Evolutionary conservation across 2,888 invertebrate species (phyloP).

Genomic region (Phengaris arion): DNA sequence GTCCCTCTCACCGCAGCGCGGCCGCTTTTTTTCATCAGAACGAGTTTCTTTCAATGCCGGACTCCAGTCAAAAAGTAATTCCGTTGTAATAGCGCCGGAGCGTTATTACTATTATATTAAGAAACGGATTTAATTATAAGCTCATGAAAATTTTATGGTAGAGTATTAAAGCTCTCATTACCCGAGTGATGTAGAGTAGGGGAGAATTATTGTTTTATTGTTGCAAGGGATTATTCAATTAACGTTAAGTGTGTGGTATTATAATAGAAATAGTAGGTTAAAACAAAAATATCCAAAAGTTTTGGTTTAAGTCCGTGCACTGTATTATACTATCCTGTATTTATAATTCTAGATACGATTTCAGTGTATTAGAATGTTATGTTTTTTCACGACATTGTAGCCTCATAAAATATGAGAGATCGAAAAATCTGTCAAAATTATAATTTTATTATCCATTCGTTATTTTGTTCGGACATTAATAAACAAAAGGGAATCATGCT

Average conservation of each 20-base stretch:
- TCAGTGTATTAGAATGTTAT: too few relatives aligned
- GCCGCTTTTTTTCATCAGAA: slow-evolving; percentile 64
- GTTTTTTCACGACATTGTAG: too few relatives aligned
- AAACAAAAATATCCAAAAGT: not conserved
- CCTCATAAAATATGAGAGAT: not conserved
- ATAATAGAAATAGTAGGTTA: not conserved
- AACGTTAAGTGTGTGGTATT: not conserved
- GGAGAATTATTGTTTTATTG: slow-evolving; percentile 3
- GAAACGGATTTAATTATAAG: slow-evolving; percentile 53
- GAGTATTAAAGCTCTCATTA: slow-evolving; percentile 26
- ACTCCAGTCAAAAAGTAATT: slow-evolving; percentile 63
- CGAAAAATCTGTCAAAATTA: slow-evolving; percentile 7
- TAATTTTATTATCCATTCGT: not conserved
- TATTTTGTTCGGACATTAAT: not conserved
- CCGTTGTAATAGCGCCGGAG: slow-evolving; percentile 68
- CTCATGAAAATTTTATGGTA: slow-evolving; percentile 32
- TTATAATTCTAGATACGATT: too few relatives aligned
- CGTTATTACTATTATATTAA: slow-evolving; percentile 66
- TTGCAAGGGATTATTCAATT: slow-evolving; percentile 15
- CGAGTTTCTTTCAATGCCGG: slow-evolving; percentile 67
- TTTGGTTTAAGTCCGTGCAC: not conserved
- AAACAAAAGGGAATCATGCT: slow-evolving; percentile 3
- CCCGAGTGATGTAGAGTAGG: not conserved
- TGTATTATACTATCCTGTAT: too few relatives aligned
- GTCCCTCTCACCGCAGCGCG: slow-evolving; percentile 60